These are phyloP conservation scores for Latrodectus hesperus DNA, from an alignment of 2,888 invertebrate species.

Conservation along the genomic window DNA sequence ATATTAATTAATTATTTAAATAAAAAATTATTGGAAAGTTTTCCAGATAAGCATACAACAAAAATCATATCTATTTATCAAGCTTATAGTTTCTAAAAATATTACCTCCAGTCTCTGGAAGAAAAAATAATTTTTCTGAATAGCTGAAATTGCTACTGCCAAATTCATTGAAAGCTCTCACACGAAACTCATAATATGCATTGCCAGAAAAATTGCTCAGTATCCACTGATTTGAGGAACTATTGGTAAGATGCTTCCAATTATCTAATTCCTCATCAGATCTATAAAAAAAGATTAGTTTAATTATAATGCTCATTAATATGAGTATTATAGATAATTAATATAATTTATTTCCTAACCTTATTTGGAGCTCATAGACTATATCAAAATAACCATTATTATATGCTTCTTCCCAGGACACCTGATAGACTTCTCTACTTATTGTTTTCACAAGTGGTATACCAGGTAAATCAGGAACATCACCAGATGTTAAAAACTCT, in stretches of 20 bases:
- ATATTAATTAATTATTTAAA: too few relatives aligned
- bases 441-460: conserved; percentile 84
- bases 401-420: conserved; percentile 82
- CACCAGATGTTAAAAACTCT: conserved; percentile 82
- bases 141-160: conserved; percentile 88
- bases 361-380: conserved; percentile 76
- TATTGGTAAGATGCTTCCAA: conserved; percentile 74
- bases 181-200: conserved; percentile 83
- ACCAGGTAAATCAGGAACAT: conserved; percentile 85
- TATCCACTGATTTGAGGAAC: conserved; percentile 84
- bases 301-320: neutral
- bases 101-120: conserved; percentile 75
- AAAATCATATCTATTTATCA: too few relatives aligned
- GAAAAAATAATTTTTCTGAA: conserved; percentile 80
- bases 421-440: conserved; percentile 83
- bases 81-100: too few relatives aligned
- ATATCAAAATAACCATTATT: conserved; percentile 69
- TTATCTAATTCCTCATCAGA: conserved; percentile 46
- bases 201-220: conserved; percentile 81
- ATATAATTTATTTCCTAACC: conserved; percentile 76
- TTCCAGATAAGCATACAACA: too few relatives aligned
- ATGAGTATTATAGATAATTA: too few relatives aligned
- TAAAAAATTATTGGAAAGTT: too few relatives aligned
- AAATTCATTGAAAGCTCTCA: conserved; percentile 85
- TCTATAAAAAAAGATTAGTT: conserved; percentile 13